phyloP scores from a whole-genome alignment of 1,140 invertebrate genomes.

The fruit fly (Drosophila melanogaster) region Release_6_plus_ISO1_MT NC_004354.4:12914501-12915000 shows the following conservation, averaged over 20 bases:
- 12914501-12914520: no score
- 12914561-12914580: no score
- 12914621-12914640: no score
- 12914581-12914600: no score
- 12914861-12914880: conserved; percentile 42
- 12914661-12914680: conserved; percentile 1
- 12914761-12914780: conserved; percentile 2
- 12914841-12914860: conserved; percentile 7
- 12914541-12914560: no score
- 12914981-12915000: conserved; percentile 13
- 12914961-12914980: conserved; percentile 15
- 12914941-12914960: conserved; percentile 38
- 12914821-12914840: neutral
- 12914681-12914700: neutral
- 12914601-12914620: neutral
- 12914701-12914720: neutral
- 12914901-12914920: conserved; percentile 1
- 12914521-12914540: no score
- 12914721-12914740: conserved; percentile 19
- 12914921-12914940: conserved; percentile 34
- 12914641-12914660: no score
- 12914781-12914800: neutral
- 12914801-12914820: no score
- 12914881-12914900: conserved; percentile 9
- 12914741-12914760: conserved; percentile 12